Base-by-base conservation (phyloP, 2,888 invertebrate species). In the Sialis lutaria region DNA sequence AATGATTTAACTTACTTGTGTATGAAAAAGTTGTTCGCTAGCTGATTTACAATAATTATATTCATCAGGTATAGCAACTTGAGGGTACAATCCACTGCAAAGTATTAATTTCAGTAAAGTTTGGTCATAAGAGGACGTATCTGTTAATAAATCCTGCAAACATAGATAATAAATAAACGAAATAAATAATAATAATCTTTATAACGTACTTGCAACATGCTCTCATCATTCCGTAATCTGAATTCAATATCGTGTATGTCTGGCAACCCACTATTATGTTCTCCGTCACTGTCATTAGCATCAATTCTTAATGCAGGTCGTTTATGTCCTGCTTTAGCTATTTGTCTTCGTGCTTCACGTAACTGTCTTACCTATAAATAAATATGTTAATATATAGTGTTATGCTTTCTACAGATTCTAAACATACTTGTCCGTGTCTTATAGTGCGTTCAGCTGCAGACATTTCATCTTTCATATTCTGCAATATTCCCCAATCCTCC, bases 41-140 rank as follows among this genome's bases (percentile, higher is more conserved):
- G 76, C 74, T 0, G 82, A 79, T 82, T 92, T 91, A 58, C 83
- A 89, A 55, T 85, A 81, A 64, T 97, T 97, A 56, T 86, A 87
- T 56, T 91, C 89, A 63, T 98, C 97, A 1, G 90, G 81, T n/a
- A 92, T 77, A 0, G 95, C 90, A 48, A 93, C 75, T 68, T 97
- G 93, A 0, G 97, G 97, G 64, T 96, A 97, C 45, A 98, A 70
- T 0, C 96, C 95, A 64, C 90, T 83, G 54, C 88, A 85, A 13
- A 98, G 66, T 48, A 97, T 87, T 40, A 88, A 64, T 61, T 86
- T 87, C 10, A 85, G 59, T 63, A 84, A 70, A 49, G 75, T 70
- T 10, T 85, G 61, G 58, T 85, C 83, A 54, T 75, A 75, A 0
- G 79, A 73, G 40, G 74, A 74, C 1, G 79, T 72, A 35, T 79